Evolutionary conservation across 2,888 invertebrate genomes (phyloP), one percentile per base, ranked within the genome.

Genomic region (Mystacides longicornis): DNA sequence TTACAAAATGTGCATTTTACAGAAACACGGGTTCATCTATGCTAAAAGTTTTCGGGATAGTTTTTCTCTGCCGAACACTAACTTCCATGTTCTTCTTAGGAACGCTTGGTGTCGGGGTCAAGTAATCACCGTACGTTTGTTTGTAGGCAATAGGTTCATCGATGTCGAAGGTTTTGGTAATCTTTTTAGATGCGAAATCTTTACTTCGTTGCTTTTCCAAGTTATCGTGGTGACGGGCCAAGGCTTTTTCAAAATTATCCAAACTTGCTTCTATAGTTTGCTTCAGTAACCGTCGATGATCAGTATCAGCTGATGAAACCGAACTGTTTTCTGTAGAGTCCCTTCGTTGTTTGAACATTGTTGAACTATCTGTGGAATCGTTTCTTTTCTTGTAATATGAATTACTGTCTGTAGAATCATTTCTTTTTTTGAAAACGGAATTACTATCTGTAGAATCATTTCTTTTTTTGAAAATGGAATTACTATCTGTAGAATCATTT

Each of bases 11-110:
- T 14, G 31, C 14, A 14, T 43, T n/a, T 23, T 23, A 48, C 22
- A 48, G 48, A 23, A 23, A 72, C 59, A 79, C 71, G 23, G 81
- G 81, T 64, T 78, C 75, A 71, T 81, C 81, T 57, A 81, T 80
- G 65, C 80, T 71, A 67, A 72, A 81, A 5, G 80, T 81, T 63
- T 73, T 72, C 22, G 80, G 75, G 2, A 76, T 75, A 56, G 77
- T 70, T 20, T 23, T n/a, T 2, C 21, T 50, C 23, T 22, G 23
- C 16, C 45, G 43, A 1, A 20, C 23, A 23, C 42, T 46, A 20
- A 19, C 23, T 52, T 22, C 48, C 9, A 16, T 49, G 7, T 23
- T 42, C n/a, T 20, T 49, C 27, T 49, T 51, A n/a, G 55, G 16
- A 37, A 37, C 37, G 14, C 37, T 14, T 3, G 37, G 3, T 7